These are phyloP conservation scores for Pseudeuparius sepicola DNA, from an alignment of 2,888 invertebrate genomes.

Conservation along the genomic window DNA sequence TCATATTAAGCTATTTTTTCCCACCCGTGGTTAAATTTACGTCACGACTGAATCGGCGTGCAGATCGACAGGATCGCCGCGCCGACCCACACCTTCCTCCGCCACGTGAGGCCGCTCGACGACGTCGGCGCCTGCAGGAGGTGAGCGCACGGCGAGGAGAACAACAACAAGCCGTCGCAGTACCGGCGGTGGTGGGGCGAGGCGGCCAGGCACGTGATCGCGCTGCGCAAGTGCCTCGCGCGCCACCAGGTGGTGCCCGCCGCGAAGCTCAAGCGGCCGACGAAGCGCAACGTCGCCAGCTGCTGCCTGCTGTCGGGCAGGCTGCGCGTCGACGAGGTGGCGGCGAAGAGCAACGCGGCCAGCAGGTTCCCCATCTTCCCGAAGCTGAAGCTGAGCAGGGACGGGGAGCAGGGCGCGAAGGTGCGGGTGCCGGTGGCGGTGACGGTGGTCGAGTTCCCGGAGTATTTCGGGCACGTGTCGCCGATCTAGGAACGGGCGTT, in stretches of 20 bases:
- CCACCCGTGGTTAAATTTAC: too few relatives aligned
- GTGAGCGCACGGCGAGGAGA: slow-evolving; percentile 18
- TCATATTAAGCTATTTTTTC: too few relatives aligned
- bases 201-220: slow-evolving; percentile 34
- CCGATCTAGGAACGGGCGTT: too few relatives aligned
- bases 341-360: slow-evolving; percentile 27
- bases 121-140: slow-evolving; percentile 26
- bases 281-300: slow-evolving; percentile 27
- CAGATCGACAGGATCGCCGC: slow-evolving; percentile 56
- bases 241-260: slow-evolving; percentile 33
- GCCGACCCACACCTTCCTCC: slow-evolving; percentile 55
- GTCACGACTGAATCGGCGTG: too few relatives aligned
- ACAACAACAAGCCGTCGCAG: slow-evolving; percentile 24
- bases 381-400: slow-evolving; percentile 32
- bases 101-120: slow-evolving; percentile 36
- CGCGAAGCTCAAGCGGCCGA: slow-evolving; percentile 21
- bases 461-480: too few relatives aligned
- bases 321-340: slow-evolving; percentile 34
- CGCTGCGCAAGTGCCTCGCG: slow-evolving; percentile 30
- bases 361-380: slow-evolving; percentile 33
- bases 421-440: slow-evolving; percentile 33
- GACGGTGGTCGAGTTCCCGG: slow-evolving; percentile 30
- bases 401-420: slow-evolving; percentile 37
- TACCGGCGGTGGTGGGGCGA: slow-evolving; percentile 37
- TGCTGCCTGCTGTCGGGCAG: slow-evolving; percentile 4